Conservation (phyloP, 1,140 invertebrate genomes). For the Trialeurodes vaporariorum region DNA sequence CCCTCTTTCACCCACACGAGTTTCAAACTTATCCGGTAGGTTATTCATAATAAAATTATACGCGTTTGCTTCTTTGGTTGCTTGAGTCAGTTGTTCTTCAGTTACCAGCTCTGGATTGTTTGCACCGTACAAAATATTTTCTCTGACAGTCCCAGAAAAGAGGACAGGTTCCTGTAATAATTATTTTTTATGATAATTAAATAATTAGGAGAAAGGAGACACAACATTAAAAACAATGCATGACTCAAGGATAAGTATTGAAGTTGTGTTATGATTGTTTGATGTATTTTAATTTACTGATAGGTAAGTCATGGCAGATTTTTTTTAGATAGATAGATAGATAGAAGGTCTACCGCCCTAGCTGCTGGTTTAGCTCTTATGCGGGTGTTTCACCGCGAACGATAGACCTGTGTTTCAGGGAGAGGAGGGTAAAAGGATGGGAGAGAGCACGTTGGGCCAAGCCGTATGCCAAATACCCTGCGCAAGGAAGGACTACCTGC, state of each 20-base stretch:
- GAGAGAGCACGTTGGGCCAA: too few relatives aligned
- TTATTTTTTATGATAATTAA: slow-evolving; percentile 12
- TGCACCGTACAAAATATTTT: slow-evolving; percentile 75
- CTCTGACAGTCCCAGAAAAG: slow-evolving; percentile 63
- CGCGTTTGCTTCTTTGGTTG: slow-evolving; percentile 62
- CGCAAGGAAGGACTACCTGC: too few relatives aligned
- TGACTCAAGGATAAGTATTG: slow-evolving; percentile 17
- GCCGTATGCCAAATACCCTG: too few relatives aligned
- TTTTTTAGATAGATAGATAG: too few relatives aligned
- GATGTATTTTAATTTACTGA: too few relatives aligned
- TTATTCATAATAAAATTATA: slow-evolving; percentile 56
- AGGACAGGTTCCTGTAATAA: slow-evolving; percentile 63
- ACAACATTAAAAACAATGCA: not conserved
- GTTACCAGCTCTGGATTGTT: slow-evolving; percentile 38
- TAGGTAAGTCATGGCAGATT: too few relatives aligned
- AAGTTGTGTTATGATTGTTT: too few relatives aligned
- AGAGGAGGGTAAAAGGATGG: too few relatives aligned
- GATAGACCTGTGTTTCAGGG: too few relatives aligned
- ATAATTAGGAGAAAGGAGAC: not conserved
- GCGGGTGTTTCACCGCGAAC: too few relatives aligned
- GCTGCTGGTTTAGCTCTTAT: too few relatives aligned
- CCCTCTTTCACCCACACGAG: slow-evolving; percentile 67
- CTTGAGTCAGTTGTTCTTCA: slow-evolving; percentile 44
- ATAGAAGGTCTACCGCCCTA: too few relatives aligned
- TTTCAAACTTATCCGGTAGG: slow-evolving; percentile 62